Percentiles rank a stretch among this genome's conserved stretches.
phyloP scores from a whole-genome alignment of 2,113 vertebrate species.

The Eubucco bourcierii region DNA sequence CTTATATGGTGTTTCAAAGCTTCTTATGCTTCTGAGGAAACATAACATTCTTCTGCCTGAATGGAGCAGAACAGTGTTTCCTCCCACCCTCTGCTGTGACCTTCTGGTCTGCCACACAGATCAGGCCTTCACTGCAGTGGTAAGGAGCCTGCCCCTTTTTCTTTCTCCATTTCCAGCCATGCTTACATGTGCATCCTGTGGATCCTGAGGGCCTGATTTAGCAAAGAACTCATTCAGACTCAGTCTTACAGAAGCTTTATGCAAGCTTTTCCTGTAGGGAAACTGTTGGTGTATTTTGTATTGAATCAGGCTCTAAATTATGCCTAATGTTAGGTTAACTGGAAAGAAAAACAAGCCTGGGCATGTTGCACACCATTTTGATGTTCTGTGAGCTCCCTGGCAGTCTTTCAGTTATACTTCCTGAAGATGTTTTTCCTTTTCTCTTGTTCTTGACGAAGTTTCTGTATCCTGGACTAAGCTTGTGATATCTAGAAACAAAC shows the following conservation, averaged over 20 bases:
- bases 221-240: constrained; percentile 36
- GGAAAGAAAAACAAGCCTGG: constrained; percentile 28
- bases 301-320: constrained; percentile 37
- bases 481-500: background rate
- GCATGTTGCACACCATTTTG: background rate
- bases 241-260: background rate
- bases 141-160: background rate
- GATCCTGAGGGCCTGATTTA: constrained; percentile 33
- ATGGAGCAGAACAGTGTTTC: constrained; percentile 40
- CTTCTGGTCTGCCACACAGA: constrained; percentile 17
- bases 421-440: constrained; percentile 19
- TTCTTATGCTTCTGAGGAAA: constrained; percentile 46
- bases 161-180: background rate
- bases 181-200: background rate
- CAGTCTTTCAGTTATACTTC: constrained; percentile 30
- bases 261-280: background rate
- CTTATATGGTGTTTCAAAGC: constrained; percentile 48
- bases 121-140: background rate
- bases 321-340: background rate
- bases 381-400: constrained; percentile 20
- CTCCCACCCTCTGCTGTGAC: background rate
- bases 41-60: constrained; percentile 44
- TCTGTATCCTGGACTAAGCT: constrained; percentile 1
- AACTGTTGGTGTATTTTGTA: constrained; percentile 5
- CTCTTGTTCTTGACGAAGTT: constrained; percentile 5